Base-by-base conservation (phyloP, 2,888 invertebrate genomes). In the Venustoraphidia nigricollis region DNA sequence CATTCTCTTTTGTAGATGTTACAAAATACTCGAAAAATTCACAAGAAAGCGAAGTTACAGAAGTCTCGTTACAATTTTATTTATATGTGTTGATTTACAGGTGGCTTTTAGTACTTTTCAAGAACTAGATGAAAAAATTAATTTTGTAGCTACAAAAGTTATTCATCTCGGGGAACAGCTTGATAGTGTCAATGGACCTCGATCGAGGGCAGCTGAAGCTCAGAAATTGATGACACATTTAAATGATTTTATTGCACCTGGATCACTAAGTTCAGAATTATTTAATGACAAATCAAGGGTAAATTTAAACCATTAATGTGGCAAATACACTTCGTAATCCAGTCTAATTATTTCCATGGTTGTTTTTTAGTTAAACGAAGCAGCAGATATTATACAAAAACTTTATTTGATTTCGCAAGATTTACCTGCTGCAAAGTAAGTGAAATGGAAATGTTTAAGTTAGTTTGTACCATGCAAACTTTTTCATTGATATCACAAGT, bases 111-210 rank as follows among this genome's bases (percentile, higher is more conserved):
- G 82, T 54, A 82, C 89, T 56, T 94, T 94, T 65, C 88, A 92
- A 69, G 86, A 91, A 54, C 66, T 97, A 46, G 97, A 97, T 66
- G 91, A 91, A 59, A 83, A 94, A 58, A 96, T 98, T 61, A 96
- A 95, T 58, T 86, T 87, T 49, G 97, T 98, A 41, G 96, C 97
- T 0, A 94, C 94, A 0, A 92, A 96, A 68, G 97, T 98, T 1
- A 80, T 97, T 43, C 96, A 97, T 67, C 76, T 98, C n/a, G 98
- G 97, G 0, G 97, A 97, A 67, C 97, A 98, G 63, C 71, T 98
- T 41, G 97, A 98, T 59, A 94, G 91, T 54, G 93, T 97, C 0
- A 89, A 96, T 62, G 92, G 89, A 0, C 97, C 97, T 0, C 70
- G 98, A 49, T 86, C 94, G 11, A 73, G 97, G 50, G 93, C 95